A percentile compares a stretch with the other conserved stretches of the same genome.
Evolutionary conservation across 1,140 invertebrate species (phyloP).

Genomic region (Drosophila triauraria): DNA sequence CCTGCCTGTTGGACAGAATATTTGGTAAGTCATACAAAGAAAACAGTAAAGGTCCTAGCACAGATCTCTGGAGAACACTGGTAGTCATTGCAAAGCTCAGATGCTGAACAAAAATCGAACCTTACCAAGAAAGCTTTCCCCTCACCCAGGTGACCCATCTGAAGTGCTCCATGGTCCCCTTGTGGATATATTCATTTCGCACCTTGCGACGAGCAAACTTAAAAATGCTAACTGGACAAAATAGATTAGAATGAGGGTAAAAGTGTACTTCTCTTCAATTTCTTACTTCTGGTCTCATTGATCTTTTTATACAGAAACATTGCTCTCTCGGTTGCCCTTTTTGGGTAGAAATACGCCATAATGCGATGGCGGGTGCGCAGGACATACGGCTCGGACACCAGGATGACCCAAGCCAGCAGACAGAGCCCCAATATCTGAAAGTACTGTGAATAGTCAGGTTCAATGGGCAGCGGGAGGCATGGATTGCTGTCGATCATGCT

Average conservation of each 20-base stretch:
- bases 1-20: no score
- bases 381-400: slow-evolving; percentile 92
- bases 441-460: slow-evolving; percentile 88
- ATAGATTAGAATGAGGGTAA: background rate
- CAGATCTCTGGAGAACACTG: no score
- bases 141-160: slow-evolving; percentile 86
- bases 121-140: slow-evolving; percentile 58
- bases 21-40: no score
- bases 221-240: slow-evolving; percentile 86
- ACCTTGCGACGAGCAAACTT: slow-evolving; percentile 89
- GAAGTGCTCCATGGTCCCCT: slow-evolving; percentile 78
- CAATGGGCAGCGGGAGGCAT: slow-evolving; percentile 89
- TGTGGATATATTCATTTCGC: slow-evolving; percentile 87
- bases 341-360: slow-evolving; percentile 91
- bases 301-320: slow-evolving; percentile 94
- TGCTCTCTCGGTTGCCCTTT: slow-evolving; percentile 89
- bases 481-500: slow-evolving; percentile 87
- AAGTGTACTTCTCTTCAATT: background rate
- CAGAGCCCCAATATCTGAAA: slow-evolving; percentile 88
- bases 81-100: no score
- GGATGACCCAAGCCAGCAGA: slow-evolving; percentile 88
- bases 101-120: background rate
- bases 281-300: slow-evolving; percentile 87
- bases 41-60: no score
- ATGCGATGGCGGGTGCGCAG: slow-evolving; percentile 91